Base-by-base conservation (phyloP, 2,888 invertebrate species). In the Machimus rusticus region DNA sequence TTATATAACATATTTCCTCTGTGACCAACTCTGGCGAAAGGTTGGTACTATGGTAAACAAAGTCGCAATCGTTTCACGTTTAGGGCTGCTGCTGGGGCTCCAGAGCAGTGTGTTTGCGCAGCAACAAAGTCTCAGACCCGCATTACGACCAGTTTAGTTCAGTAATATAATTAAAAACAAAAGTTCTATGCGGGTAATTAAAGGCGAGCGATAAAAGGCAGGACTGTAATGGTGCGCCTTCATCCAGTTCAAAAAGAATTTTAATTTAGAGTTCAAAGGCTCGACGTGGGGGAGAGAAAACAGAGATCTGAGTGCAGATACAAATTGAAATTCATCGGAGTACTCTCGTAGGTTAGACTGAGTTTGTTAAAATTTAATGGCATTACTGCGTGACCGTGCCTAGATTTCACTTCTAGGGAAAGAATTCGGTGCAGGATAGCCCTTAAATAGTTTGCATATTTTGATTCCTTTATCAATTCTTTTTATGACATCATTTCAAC, bases 201-300 rank as follows among this genome's bases (percentile, higher is more conserved):
- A 78, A 78, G 78, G 78, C 78, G 46, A 46, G 46, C 78, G 78
- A 78, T 78, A 78, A 78, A 78, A 78, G 78, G 78, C 78, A 46
- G 23, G 39, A 14, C 78, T 78, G 78, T 78, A 78, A 78, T 78
- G 39, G 78, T 19, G 78, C 78, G 78, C 78, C 78, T 78, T 78
- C 78, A 78, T 78, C 78, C 78, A 78, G 78, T 78, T 78, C 78
- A 78, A 78, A 78, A 78, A 78, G 78, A 78, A 78, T 78, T 78
- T 78, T 78, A 78, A 78, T 78, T 78, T 78, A 78, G 78, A 78
- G 78, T 78, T 78, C 78, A 78, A 78, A 78, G 78, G 78, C 43
- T 78, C 78, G 39, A 51, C 51, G 51, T 51, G 51, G 51, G 51
- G 51, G 51, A 51, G 51, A 51, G 51, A n/a, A 16, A 78, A 43